These are phyloP conservation scores for Himalopsyche anomala DNA, from an alignment of 2,888 invertebrate genomes.

Conservation along the genomic window DNA sequence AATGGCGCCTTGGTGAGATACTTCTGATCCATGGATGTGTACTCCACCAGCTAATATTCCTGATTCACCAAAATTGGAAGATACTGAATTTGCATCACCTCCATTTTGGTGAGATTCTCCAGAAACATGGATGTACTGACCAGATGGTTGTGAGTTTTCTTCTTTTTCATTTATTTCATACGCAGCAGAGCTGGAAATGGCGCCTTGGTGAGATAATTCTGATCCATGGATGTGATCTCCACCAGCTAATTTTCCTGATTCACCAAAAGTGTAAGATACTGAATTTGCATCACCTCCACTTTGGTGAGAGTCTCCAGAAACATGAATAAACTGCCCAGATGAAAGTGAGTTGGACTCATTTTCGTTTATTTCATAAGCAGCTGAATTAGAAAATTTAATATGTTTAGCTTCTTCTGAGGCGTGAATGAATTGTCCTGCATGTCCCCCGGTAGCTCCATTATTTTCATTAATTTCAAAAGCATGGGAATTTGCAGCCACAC, in stretches of 20 bases:
- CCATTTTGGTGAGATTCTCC: neutral
- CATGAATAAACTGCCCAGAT: neutral
- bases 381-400: neutral
- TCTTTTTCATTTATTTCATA: slow-evolving; percentile 25
- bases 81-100: neutral
- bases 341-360: neutral
- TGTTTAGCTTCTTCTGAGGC: neutral
- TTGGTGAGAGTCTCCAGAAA: neutral
- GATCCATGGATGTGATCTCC: neutral
- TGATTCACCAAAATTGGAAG: neutral
- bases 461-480: slow-evolving; percentile 31
- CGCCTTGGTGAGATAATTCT: neutral
- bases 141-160: neutral
- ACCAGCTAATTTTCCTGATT: neutral
- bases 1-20: neutral
- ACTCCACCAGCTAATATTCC: neutral
- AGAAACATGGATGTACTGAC: neutral
- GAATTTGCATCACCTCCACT: neutral
- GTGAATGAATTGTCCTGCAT: neutral
- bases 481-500: slow-evolving; percentile 27
- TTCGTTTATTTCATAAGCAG: slow-evolving; percentile 33
- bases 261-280: neutral
- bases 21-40: neutral
- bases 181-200: neutral
- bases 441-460: neutral